Evolutionary conservation across 2,113 vertebrate species (phyloP).

Genomic region (Odocoileus hemionus): DNA sequence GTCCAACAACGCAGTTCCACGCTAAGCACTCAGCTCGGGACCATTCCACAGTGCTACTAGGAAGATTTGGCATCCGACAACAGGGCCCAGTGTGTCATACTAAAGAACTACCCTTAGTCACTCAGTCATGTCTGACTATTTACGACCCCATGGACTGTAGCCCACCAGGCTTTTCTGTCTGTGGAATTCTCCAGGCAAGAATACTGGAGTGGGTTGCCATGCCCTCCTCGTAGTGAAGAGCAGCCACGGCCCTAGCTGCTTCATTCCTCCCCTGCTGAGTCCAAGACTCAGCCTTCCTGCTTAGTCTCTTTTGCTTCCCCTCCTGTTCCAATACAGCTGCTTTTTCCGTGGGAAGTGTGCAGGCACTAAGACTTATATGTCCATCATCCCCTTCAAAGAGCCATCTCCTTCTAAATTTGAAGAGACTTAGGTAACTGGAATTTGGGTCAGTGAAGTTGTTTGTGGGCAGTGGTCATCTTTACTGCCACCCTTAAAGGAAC

Average conservation of each 20-base stretch:
- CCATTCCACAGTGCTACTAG: neutral
- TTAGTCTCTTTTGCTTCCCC: neutral
- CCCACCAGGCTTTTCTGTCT: neutral
- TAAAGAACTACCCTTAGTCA: neutral
- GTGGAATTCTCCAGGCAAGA: neutral
- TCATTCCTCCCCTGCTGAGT: neutral
- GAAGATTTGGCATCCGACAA: neutral
- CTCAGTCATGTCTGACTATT: neutral
- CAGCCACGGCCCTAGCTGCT: neutral
- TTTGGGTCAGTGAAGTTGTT: neutral
- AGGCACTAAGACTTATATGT: neutral
- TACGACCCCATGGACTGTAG: neutral
- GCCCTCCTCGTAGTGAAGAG: neutral
- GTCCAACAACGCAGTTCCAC: neutral
- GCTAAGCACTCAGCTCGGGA: neutral
- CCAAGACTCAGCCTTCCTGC: neutral
- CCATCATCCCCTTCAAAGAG: neutral
- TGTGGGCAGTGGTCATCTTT: neutral
- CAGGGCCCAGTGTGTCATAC: neutral
- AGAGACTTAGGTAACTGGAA: neutral
- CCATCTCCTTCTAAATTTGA: neutral
- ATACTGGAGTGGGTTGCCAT: neutral
- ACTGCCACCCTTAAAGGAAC: neutral
- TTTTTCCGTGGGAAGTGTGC: neutral
- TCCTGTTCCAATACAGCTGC: neutral